phyloP scores from a whole-genome alignment of 2,797 vertebrate species.

The Pelochelys cantorii region DNA sequence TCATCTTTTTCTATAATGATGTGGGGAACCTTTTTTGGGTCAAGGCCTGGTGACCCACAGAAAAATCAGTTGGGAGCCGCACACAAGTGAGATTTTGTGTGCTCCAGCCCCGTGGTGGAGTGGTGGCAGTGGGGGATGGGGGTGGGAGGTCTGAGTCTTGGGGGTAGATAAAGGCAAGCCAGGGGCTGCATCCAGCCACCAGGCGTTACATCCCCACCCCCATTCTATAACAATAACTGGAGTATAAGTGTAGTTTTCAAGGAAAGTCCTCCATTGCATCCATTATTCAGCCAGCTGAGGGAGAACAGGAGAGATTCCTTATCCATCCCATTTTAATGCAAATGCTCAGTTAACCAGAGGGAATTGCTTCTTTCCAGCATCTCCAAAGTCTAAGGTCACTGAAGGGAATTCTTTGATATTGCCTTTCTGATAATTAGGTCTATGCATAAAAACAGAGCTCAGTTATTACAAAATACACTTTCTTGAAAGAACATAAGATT shows the following conservation, averaged over 20 bases:
- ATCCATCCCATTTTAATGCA: slow-evolving; percentile 3
- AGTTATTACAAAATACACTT: background rate
- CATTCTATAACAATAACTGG: background rate
- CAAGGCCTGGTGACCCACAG: too few relatives aligned
- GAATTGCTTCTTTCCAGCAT: background rate
- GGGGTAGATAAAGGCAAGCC: too few relatives aligned
- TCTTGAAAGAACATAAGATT: background rate
- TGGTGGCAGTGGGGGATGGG: too few relatives aligned
- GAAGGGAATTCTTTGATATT: background rate
- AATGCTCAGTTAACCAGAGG: background rate
- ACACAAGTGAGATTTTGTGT: too few relatives aligned
- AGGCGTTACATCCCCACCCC: too few relatives aligned
- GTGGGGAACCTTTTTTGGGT: too few relatives aligned
- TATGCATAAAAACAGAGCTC: background rate
- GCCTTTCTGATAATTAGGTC: background rate
- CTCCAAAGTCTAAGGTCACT: background rate
- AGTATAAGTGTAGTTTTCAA: slow-evolving; percentile 42
- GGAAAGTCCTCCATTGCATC: slow-evolving; percentile 36
- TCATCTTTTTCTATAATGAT: background rate
- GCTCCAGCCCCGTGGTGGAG: too few relatives aligned
- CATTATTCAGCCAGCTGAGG: slow-evolving; percentile 21
- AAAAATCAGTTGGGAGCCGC: too few relatives aligned
- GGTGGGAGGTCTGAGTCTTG: too few relatives aligned
- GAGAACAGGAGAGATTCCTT: background rate
- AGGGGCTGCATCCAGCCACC: too few relatives aligned